A percentile compares a stretch with the other conserved stretches of the same genome.
Evolutionary conservation across 2,797 vertebrate species (phyloP).

Genomic region (Rhinatrema bivittatum): DNA sequence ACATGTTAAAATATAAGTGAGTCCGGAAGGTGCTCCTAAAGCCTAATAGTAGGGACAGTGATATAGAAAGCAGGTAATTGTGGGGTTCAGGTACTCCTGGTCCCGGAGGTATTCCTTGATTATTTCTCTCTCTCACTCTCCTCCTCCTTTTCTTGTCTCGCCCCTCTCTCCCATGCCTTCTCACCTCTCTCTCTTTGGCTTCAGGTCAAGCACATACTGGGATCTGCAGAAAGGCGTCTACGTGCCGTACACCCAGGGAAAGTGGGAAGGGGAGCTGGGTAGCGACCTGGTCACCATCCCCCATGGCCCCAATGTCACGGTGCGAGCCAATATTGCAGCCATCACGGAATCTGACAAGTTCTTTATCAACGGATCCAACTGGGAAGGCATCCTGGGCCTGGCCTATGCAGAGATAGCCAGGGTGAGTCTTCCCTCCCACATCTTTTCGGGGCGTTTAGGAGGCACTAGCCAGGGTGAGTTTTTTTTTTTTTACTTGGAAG

Average conservation of each 20-base stretch:
- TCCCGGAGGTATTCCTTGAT: too few relatives aligned
- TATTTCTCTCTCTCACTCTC: rapidly evolving
- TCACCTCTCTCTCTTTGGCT: slow-evolving; percentile 15
- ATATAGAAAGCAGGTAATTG: too few relatives aligned
- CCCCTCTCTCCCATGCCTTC: not conserved
- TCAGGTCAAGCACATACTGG: slow-evolving; percentile 79
- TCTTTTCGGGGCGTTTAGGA: too few relatives aligned
- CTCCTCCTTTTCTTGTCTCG: not conserved
- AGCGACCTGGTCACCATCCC: slow-evolving; percentile 90
- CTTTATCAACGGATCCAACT: slow-evolving; percentile 98
- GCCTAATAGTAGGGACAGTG: too few relatives aligned
- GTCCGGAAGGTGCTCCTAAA: too few relatives aligned
- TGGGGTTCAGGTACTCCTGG: too few relatives aligned
- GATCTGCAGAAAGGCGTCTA: slow-evolving; percentile 88
- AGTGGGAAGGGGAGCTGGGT: slow-evolving; percentile 96
- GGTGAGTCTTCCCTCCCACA: slow-evolving; percentile 57
- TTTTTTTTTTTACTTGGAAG: not conserved
- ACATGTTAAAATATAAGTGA: too few relatives aligned
- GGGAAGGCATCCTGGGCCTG: slow-evolving; percentile 95
- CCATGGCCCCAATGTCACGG: slow-evolving; percentile 84
- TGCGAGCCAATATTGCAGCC: slow-evolving; percentile 91
- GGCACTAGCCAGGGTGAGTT: too few relatives aligned
- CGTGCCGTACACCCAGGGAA: slow-evolving; percentile 95
- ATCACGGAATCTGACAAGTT: slow-evolving; percentile 96
- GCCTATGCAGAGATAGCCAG: slow-evolving; percentile 93